These are phyloP conservation scores for Peucedramus taeniatus DNA, from an alignment of 2,113 vertebrate species.

Conservation along the genomic window DNA sequence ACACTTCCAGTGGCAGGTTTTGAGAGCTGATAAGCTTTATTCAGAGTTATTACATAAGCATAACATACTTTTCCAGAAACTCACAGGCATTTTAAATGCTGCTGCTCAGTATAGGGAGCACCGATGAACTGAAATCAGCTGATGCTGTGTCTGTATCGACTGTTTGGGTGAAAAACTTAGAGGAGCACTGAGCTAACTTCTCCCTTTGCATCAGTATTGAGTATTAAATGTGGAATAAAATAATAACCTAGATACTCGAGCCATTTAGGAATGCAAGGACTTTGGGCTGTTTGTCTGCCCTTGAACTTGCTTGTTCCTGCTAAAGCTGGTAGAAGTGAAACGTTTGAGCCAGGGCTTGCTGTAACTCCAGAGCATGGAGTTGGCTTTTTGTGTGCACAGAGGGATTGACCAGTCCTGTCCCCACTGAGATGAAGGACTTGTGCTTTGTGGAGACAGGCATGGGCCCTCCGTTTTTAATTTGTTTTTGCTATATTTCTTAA, in stretches of 20 bases:
- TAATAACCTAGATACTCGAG: neutral
- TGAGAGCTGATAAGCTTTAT: conserved; percentile 38
- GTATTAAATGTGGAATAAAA: neutral
- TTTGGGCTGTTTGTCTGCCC: neutral
- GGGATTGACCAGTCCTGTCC: neutral
- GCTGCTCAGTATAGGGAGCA: neutral
- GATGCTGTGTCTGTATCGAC: neutral
- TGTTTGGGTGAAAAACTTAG: neutral
- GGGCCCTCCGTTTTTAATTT: neutral
- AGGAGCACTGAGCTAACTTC: neutral
- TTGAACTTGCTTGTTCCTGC: neutral
- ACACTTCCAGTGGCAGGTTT: neutral
- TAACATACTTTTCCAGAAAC: neutral
- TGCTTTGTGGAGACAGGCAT: neutral
- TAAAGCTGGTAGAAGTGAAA: neutral
- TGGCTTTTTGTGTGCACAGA: neutral
- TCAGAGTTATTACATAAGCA: conserved; percentile 8
- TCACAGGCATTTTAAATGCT: neutral
- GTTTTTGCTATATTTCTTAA: neutral
- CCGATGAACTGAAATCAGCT: neutral
- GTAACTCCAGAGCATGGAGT: neutral
- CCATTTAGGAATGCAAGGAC: neutral
- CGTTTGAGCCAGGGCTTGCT: neutral
- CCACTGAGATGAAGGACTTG: neutral
- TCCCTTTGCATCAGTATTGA: neutral